Conservation (phyloP, 2,797 vertebrate species). For the Nothura maculosa region DNA sequence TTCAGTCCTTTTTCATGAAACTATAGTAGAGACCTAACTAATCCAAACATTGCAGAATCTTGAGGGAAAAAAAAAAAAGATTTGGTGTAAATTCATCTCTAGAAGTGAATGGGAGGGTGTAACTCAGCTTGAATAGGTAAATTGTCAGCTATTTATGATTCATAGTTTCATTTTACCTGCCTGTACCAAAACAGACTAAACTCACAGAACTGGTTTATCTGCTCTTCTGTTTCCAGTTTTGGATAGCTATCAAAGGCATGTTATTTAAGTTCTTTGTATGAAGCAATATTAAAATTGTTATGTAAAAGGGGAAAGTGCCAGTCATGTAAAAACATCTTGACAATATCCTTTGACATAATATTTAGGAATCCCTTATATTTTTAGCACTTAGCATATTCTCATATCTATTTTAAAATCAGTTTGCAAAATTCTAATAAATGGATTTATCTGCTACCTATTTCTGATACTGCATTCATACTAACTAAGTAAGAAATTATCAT, state of each 20-base stretch:
- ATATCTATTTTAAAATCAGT: not conserved
- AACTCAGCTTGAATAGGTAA: not conserved
- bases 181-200: not conserved
- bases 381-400: not conserved
- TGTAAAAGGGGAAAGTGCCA: not conserved
- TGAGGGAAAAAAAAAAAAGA: not conserved
- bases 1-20: not conserved
- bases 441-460: not conserved
- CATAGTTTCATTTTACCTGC: not conserved
- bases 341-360: not conserved
- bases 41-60: not conserved
- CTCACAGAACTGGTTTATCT: not conserved
- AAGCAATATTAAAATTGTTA: not conserved
- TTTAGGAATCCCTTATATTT: not conserved
- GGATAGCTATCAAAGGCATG: not conserved
- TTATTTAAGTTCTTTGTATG: not conserved
- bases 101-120: not conserved
- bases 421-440: not conserved
- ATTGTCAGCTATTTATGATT: not conserved
- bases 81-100: not conserved
- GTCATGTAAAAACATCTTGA: not conserved
- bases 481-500: not conserved
- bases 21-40: not conserved
- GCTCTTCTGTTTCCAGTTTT: not conserved
- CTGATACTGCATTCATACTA: not conserved